Evolutionary conservation across 2,797 vertebrate genomes (phyloP), one percentile per base, ranked within the genome.

Genomic region (Chanos chanos): DNA sequence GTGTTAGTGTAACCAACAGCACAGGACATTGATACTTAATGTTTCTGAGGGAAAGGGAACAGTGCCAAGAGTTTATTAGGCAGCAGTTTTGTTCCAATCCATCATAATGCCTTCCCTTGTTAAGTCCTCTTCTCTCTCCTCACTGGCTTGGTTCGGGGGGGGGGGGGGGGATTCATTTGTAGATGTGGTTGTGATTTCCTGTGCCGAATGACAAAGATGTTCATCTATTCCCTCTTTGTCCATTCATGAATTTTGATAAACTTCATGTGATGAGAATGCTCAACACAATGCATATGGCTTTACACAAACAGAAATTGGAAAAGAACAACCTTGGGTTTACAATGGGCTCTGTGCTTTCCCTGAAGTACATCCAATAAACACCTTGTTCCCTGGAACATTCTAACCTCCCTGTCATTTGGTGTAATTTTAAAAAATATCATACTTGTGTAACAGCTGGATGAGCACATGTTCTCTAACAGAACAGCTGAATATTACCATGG

Each of bases 31-130:
- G n/a, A n/a, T n/a, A n/a, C n/a, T n/a, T n/a, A n/a, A n/a, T n/a
- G n/a, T 28, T 41, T 16, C 36, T 7, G 24, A 22, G n/a, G 40
- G 40, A 18, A 15, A 40, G 19, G 44, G 34, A 54, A 54, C 28
- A 41, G 47, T 57, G 50, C 47, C 41, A 49, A 64, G 44, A 50
- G 47, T 66, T 73, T 56, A 66, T 69, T 62, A 57, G 37, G 52
- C 41, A 44, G 54, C 45, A 28, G 39, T 60, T 62, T 51, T 25
- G 10, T 50, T 44, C 12, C 25, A 53, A 43, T 61, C 54, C 30
- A 54, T 66, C 47, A 59, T 59, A 31, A 37, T 8, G 33, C 54
- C 18, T 54, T 54, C 66, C 57, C 45, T 44, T 28, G 33, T 48
- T 45, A 70, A 57, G 48, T 61, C 59, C 41, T 36, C 8, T 10